Conservation (phyloP, 2,113 vertebrate species). For the Sminthopsis crassicaudata region DNA sequence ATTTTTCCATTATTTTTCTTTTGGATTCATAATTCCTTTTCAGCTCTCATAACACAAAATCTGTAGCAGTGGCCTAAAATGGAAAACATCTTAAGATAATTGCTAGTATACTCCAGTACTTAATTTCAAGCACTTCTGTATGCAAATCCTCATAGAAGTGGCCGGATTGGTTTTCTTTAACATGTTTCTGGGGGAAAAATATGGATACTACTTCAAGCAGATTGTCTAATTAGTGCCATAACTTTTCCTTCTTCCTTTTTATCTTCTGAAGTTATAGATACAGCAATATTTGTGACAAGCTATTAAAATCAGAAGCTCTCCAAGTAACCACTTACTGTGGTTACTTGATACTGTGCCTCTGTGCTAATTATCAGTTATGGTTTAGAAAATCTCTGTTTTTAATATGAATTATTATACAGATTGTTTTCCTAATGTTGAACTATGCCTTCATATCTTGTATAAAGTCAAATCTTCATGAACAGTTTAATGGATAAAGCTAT, state of each 20-base stretch:
- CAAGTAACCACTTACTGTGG: background rate
- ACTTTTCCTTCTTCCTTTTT: background rate
- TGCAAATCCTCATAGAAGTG: slow-evolving; percentile 48
- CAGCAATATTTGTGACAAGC: slow-evolving; percentile 45
- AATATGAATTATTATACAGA: background rate
- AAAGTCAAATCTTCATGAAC: background rate
- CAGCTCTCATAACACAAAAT: slow-evolving; percentile 16
- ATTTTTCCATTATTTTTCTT: slow-evolving; percentile 66
- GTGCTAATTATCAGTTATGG: background rate
- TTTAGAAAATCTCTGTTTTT: background rate
- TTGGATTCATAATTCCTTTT: slow-evolving; percentile 34
- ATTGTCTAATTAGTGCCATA: background rate
- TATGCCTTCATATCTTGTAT: background rate
- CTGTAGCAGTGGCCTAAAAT: slow-evolving; percentile 45
- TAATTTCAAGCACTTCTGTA: slow-evolving; percentile 62
- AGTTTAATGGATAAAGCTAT: background rate
- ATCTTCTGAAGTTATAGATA: slow-evolving; percentile 27
- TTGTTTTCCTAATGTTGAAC: background rate
- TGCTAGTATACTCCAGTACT: slow-evolving; percentile 63
- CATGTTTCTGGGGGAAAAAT: background rate
- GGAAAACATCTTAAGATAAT: slow-evolving; percentile 62
- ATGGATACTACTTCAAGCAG: background rate
- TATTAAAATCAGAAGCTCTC: background rate
- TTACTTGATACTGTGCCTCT: background rate
- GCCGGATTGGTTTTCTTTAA: background rate